phyloP scores from a whole-genome alignment of 2,888 invertebrate genomes.

The Melanophora roralis region DNA sequence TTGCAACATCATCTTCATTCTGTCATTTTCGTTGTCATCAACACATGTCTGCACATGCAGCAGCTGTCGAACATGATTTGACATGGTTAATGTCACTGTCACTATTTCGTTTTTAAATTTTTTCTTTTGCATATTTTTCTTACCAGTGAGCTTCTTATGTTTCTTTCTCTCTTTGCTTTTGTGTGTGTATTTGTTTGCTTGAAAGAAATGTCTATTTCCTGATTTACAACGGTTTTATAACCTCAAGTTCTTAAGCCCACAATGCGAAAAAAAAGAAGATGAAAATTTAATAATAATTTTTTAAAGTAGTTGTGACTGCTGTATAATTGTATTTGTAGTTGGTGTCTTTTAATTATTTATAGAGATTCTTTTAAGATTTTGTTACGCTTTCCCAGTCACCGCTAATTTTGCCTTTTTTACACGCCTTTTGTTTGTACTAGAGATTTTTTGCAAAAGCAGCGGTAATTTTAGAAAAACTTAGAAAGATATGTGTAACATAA shows the following conservation, averaged over 20 bases:
- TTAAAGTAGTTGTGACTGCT: background rate
- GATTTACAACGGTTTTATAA: conserved; percentile 50
- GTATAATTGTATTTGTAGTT: conserved; percentile 5
- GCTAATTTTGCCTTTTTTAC: conserved; percentile 13
- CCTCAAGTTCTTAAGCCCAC: no score
- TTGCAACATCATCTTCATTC: background rate
- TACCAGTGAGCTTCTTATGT: conserved; percentile 33
- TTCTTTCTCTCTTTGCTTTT: background rate
- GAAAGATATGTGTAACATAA: no score
- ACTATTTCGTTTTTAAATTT: background rate
- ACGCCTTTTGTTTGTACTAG: no score
- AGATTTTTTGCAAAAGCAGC: no score
- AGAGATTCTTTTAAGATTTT: conserved; percentile 55
- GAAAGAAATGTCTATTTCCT: background rate
- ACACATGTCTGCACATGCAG: conserved; percentile 25
- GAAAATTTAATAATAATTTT: conserved; percentile 31
- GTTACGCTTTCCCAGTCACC: conserved; percentile 57
- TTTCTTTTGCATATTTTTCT: background rate
- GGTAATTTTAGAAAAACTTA: no score
- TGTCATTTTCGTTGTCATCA: background rate
- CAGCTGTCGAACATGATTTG: conserved; percentile 60
- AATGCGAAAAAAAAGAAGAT: no score
- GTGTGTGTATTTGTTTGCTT: background rate
- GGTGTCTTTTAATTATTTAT: conserved; percentile 46
- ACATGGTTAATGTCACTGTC: conserved; percentile 61